These are phyloP conservation scores for Lagodon rhomboides DNA, from an alignment of 2,797 vertebrate species.

Conservation along the genomic window DNA sequence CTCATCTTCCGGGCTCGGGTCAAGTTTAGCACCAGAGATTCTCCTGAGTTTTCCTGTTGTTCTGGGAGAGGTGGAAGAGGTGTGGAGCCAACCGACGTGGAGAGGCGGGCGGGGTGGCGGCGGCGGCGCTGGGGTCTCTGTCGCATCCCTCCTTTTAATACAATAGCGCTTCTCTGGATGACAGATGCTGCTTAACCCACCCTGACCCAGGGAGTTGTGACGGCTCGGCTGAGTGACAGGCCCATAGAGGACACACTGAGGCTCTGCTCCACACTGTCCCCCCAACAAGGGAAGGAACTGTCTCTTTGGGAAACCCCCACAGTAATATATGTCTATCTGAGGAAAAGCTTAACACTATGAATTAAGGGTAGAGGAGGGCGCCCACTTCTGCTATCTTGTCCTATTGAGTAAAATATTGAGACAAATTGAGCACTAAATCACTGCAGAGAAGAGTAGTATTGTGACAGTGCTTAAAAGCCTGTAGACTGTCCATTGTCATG, in stretches of 20 bases:
- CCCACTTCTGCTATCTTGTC: conserved; percentile 77
- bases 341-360: conserved; percentile 70
- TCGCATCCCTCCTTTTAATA: conserved; percentile 68
- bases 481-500: conserved; percentile 74
- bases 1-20: conserved; percentile 74
- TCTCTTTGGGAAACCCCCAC: conserved; percentile 59
- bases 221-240: conserved; percentile 78
- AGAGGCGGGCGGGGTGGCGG: conserved; percentile 1
- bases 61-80: conserved; percentile 69
- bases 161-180: conserved; percentile 81
- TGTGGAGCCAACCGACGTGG: conserved; percentile 46
- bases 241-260: conserved; percentile 64
- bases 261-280: conserved; percentile 44
- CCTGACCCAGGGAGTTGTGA: conserved; percentile 77
- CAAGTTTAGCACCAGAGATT: conserved; percentile 78
- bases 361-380: conserved; percentile 71
- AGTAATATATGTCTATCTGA: conserved; percentile 69
- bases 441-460: conserved; percentile 66
- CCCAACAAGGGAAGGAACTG: conserved; percentile 64
- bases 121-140: conserved; percentile 18
- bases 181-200: conserved; percentile 87
- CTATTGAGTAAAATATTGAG: conserved; percentile 80
- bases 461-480: conserved; percentile 73
- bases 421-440: conserved; percentile 82
- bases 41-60: conserved; percentile 82